Base-by-base conservation (phyloP, 2,113 vertebrate species). In the Erythrolamprus reginae region DNA sequence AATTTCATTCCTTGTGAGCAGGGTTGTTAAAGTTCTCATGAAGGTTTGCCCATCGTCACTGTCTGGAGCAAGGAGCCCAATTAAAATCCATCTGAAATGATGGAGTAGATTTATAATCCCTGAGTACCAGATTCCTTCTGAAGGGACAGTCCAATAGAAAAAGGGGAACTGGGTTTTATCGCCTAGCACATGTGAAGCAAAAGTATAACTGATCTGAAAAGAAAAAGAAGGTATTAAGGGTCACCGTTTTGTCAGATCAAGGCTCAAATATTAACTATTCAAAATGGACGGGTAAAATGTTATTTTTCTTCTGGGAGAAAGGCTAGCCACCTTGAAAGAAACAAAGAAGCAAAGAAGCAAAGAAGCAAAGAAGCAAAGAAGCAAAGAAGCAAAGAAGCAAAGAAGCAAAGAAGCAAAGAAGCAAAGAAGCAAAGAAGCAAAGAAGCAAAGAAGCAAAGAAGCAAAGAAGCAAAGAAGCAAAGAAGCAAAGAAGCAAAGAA, bases 61-160 rank as follows among this genome's bases (percentile, higher is more conserved):
- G 9, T 33, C 82, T 58, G 89, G 38, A 8, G 51, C 53, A 23
- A 89, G 19, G 53, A 89, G 53, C 12, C 42, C 53, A 13, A 89
- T 48, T 82, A 82, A 89, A 0, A 26, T 89, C 89, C 89, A 89
- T 58, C 82, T n/a, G 53, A 89, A 84, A 89, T 89, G 82, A 42
- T 48, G 82, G 26, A 89, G 53, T 0, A 89, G 26, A 5, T 23
- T n/a, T 19, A 89, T 19, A 24, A 89, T 84, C 42, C 89, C 89
- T 2, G 4, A 21, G 28, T 89, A 55, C 42, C 48, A 26, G 42
- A 10, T 3, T 45, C 82, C 82, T n/a, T 84, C 42, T 33, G 42
- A 58, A 2, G 89, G 88, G 4, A 56, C 38, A 26, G 19, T n/a
- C 28, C 1, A 42, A 28, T 56, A 48, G 82, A 56, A 55, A 83